Evolutionary conservation across 1,140 invertebrate species (phyloP), one percentile per base, ranked within the genome.

Genomic region (Dendrolimus punctatus): DNA sequence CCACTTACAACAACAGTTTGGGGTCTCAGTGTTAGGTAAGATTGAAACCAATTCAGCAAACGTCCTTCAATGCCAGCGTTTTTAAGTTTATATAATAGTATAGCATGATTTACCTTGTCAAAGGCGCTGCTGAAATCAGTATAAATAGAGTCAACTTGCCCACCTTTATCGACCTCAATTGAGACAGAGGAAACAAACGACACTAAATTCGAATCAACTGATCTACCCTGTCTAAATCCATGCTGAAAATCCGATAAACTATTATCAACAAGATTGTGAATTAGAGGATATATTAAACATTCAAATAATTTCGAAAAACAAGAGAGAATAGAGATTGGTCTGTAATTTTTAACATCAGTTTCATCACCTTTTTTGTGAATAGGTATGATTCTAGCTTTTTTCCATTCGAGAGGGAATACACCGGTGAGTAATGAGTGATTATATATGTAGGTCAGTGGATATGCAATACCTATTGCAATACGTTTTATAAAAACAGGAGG

Each of bases 281-380:
- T 40, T 6, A 60, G 23, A 2, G 53, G 49, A 46, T 40, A 60
- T 4, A 60, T 23, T 5, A 59, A 23, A 7, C 43, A 50, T 39
- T 59, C 57, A 51, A 54, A 55, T 7, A 60, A 9, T 8, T 59
- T 59, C 2, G 52, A 51, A 43, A 59, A 23, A 40, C 53, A 59
- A 41, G 50, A 56, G 1, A 60, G 39, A 48, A 59, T 55, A 42
- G 10, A 46, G 46, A 52, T 46, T 9, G 57, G 52, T 6, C 49
- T 39, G 6, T 59, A 54, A 6, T 53, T 58, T 51, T 50, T 41
- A n/a, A 52, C 40, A 44, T 46, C 23, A 40, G 6, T 8, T 36
- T 8, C 38, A 40, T 58, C 46, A 2, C 53, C 53, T 36, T 52
- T n/a, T 47, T 56, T 53, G 36, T 53, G 41, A 0, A 57, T 6